Evolutionary conservation across 2,797 vertebrate species (phyloP), one percentile per base, ranked within the genome.

Genomic region (Pagetopsis macropterus): DNA sequence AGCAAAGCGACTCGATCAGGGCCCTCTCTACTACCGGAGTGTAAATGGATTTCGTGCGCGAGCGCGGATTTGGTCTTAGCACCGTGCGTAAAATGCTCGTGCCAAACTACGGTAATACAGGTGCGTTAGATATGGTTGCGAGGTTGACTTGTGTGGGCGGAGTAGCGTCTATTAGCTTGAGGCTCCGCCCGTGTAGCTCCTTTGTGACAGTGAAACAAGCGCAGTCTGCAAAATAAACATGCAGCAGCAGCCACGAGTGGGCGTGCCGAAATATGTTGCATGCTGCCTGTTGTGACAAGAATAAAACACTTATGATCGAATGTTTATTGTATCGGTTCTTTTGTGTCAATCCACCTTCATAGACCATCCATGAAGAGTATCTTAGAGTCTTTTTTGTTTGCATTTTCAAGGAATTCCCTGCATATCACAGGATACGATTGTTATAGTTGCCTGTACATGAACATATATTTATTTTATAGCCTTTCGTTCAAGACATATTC

Each of bases 11-110:
- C 61, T 72, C 58, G 56, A 64, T 31, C 76, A 8, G 61, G 83
- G 84, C 71, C 89, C 87, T 82, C 65, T 76, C 65, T 59, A 62
- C 90, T 77, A 77, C 78, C n/a, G 67, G 77, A 62, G 81, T 64
- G 87, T 83, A 88, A 92, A 88, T 83, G 70, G 86, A 91, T 87
- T 86, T 87, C 16, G 83, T 84, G 86, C 84, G 81, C 76, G 90
- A 90, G 82, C 88, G 75, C 86, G 88, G 88, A 90, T 94, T 89
- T 90, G 80, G 78, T 83, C 70, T 78, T 76, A 76, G 73, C 65
- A 31, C 55, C 8, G 76, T 87, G 82, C 74, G 90, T 91, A 91
- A 85, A 37, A 88, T 88, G 92, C 91, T 91, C 88, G 87, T 91
- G 86, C 88, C 75, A 88, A 82, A 81, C 78, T 72, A 87, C 83